Base-by-base conservation (phyloP, 1,140 invertebrate species). In the Plectrocnemia conspersa region DNA sequence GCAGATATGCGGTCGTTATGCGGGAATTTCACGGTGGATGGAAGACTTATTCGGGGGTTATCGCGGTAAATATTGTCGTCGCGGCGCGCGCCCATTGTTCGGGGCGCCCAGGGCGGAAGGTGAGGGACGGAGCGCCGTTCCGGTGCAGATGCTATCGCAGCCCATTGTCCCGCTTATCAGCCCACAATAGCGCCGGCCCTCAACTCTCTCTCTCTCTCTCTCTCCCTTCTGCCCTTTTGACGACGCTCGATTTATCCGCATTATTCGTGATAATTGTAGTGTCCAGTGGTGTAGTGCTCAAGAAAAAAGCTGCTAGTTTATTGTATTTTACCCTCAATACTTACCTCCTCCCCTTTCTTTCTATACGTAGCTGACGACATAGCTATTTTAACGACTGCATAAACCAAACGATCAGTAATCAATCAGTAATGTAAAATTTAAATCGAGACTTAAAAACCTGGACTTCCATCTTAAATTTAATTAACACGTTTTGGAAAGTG, bases 161-260 rank as follows among this genome's bases (percentile, higher is more conserved):
- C 25, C 52, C 52, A 54, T 54, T 54, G 52, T 54, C 38, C 52
- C 25, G 40, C 35, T 52, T 52, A 44, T 29, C 52, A 3, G 22
- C 9, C 29, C 25, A 27, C 21, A 22, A 41, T 25, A 38, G 19
- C 18, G 36, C 24, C 36, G 40, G 18, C 40, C n/a, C n/a, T n/a
- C n/a, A n/a, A n/a, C n/a, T n/a, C n/a, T n/a, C n/a, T n/a, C n/a
- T 11, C 19, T 11, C 40, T 18, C 40, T 15, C 19, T 18, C 35
- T 36, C 19, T 36, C 13, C 13, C 35, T 36, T 13, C 35, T 13
- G 11, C 35, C 35, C 5, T 15, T n/a, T n/a, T n/a, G n/a, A 36
- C 35, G 19, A 36, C 13, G 13, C 19, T 6, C 35, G 35, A 18
- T 15, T 36, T 11, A 36, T 36, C 44, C 7, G 44, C 18, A 22